Percentiles rank a stretch among this genome's conserved stretches.
Evolutionary conservation across 2,113 vertebrate genomes (phyloP).

Genomic region (Anhinga rufa): DNA sequence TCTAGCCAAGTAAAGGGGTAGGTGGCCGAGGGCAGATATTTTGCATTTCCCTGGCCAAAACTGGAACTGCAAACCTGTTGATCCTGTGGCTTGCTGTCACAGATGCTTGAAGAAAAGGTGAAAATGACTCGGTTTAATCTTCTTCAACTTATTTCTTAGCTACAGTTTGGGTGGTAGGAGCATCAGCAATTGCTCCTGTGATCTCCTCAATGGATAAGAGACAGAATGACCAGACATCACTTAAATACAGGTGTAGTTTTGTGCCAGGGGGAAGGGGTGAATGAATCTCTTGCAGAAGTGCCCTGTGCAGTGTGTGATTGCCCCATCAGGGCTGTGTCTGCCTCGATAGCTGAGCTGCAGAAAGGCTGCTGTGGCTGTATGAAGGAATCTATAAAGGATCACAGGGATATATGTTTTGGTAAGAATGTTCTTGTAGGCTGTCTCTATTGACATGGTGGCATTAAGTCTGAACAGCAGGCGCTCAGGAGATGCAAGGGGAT

Average conservation of each 20-base stretch:
- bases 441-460: not conserved
- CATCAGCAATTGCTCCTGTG: not conserved
- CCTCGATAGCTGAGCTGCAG: not conserved
- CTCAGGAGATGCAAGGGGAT: not conserved
- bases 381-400: not conserved
- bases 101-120: not conserved
- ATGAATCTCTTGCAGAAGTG: not conserved
- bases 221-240: not conserved
- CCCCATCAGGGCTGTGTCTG: not conserved
- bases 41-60: not conserved
- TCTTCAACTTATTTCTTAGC: not conserved
- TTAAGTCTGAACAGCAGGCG: not conserved
- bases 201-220: not conserved
- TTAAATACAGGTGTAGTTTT: not conserved
- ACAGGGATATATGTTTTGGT: accelerated
- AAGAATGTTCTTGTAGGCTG: not conserved
- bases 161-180: not conserved
- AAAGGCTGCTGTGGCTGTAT: not conserved
- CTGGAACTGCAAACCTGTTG: not conserved
- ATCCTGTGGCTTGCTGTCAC: not conserved
- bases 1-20: not conserved
- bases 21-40: not conserved
- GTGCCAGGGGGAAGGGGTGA: not conserved
- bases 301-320: too few species aligned
- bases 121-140: not conserved